phyloP scores from a whole-genome alignment of 1,140 invertebrate species.

The Ylistrum balloti region DNA sequence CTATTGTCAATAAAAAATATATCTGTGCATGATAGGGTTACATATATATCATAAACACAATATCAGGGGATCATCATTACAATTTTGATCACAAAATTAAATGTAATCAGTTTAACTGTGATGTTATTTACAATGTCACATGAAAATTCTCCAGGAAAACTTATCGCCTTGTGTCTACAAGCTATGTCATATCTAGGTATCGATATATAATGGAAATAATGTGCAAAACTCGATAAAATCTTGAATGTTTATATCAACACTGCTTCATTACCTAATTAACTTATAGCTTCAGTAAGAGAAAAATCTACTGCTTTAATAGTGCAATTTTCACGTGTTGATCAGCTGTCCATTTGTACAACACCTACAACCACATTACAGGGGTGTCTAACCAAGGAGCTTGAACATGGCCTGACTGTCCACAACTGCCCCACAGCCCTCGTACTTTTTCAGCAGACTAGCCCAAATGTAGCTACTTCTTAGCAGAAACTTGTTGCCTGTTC shows the following conservation, averaged over 20 bases:
- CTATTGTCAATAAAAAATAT: not conserved
- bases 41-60: not conserved
- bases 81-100: not conserved
- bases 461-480: constrained; percentile 18
- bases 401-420: not conserved
- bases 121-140: not conserved
- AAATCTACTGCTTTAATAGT: not conserved
- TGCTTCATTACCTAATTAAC: not conserved
- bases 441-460: constrained; percentile 37
- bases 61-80: not conserved
- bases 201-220: not conserved
- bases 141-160: not conserved
- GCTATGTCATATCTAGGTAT: not conserved
- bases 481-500: not conserved
- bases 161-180: not conserved
- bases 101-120: not conserved
- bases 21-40: constrained; percentile 15
- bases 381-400: not conserved
- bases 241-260: not conserved
- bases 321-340: not conserved
- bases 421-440: constrained; percentile 1
- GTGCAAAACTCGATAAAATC: not conserved
- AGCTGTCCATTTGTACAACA: not conserved
- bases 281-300: not conserved
- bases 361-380: not conserved